A percentile compares a stretch with the other conserved stretches of the same genome.
These are phyloP conservation scores for Eira barbara DNA, from an alignment of 2,113 vertebrate genomes.

Conservation along the genomic window DNA sequence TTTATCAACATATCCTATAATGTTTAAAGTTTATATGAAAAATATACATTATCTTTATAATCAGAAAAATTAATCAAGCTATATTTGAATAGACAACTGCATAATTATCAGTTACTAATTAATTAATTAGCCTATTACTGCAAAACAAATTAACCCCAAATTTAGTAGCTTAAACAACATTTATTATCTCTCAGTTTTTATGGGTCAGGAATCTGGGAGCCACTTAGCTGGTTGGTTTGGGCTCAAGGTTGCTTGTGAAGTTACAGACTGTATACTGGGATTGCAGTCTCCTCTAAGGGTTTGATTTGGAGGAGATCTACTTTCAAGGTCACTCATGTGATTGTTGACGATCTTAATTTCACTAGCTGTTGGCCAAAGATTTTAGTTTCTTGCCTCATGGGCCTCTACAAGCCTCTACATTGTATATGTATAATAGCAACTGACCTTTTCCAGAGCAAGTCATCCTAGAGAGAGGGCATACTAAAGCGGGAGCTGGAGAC, in stretches of 20 bases:
- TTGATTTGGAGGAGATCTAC: not conserved
- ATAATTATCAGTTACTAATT: not conserved
- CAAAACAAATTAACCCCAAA: not conserved
- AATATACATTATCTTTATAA: not conserved
- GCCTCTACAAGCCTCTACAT: not conserved
- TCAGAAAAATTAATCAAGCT: not conserved
- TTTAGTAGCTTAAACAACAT: not conserved
- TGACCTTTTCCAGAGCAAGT: not conserved
- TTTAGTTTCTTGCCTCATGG: not conserved
- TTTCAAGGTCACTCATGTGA: not conserved
- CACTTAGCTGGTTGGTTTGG: not conserved
- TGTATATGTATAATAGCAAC: not conserved
- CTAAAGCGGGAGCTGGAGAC: not conserved
- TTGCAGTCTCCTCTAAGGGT: not conserved
- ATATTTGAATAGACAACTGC: not conserved
- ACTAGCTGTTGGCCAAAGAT: not conserved
- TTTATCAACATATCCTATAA: not conserved
- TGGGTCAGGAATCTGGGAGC: too few relatives aligned
- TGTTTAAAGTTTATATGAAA: not conserved
- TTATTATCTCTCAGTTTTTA: not conserved
- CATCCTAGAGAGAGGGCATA: not conserved
- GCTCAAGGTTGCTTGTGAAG: not conserved
- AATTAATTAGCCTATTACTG: not conserved
- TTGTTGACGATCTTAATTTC: not conserved
- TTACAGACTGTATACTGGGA: not conserved